A percentile compares a stretch with the other conserved stretches of the same genome.
These are phyloP conservation scores for Pempheris klunzingeri DNA, from an alignment of 2,797 vertebrate genomes.

Conservation along the genomic window DNA sequence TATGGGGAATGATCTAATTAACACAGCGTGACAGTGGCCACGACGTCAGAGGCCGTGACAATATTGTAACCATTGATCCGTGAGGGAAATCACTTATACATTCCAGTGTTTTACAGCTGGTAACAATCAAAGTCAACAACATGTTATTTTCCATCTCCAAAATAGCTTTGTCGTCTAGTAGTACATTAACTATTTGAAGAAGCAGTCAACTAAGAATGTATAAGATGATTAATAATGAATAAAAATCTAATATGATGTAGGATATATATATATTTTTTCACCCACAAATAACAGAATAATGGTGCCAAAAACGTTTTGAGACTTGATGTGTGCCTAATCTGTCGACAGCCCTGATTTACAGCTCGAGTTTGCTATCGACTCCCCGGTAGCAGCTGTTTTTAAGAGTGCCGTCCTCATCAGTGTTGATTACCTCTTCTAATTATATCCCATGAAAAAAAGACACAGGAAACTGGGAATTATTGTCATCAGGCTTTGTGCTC, in stretches of 20 bases:
- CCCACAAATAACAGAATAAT: background rate
- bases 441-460: slow-evolving; percentile 28
- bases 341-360: slow-evolving; percentile 36
- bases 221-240: slow-evolving; percentile 8
- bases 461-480: slow-evolving; percentile 29
- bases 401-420: slow-evolving; percentile 41
- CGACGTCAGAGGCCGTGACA: background rate
- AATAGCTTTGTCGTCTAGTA: background rate
- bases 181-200: background rate
- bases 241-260: slow-evolving; percentile 18
- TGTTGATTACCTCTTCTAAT: slow-evolving; percentile 53
- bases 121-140: background rate
- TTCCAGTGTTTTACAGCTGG: slow-evolving; percentile 1
- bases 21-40: slow-evolving; percentile 6
- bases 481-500: slow-evolving; percentile 21
- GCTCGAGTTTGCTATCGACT: slow-evolving; percentile 24
- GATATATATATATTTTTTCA: background rate
- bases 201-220: slow-evolving; percentile 6
- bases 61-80: background rate
- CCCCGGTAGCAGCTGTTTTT: slow-evolving; percentile 43
- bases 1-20: slow-evolving; percentile 17
- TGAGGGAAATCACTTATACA: background rate
- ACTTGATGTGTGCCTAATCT: slow-evolving; percentile 6
- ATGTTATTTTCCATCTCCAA: background rate
- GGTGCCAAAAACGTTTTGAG: background rate